Evolutionary conservation across 1,140 invertebrate species (phyloP).

Genomic region (Cyclargus thomasi): DNA sequence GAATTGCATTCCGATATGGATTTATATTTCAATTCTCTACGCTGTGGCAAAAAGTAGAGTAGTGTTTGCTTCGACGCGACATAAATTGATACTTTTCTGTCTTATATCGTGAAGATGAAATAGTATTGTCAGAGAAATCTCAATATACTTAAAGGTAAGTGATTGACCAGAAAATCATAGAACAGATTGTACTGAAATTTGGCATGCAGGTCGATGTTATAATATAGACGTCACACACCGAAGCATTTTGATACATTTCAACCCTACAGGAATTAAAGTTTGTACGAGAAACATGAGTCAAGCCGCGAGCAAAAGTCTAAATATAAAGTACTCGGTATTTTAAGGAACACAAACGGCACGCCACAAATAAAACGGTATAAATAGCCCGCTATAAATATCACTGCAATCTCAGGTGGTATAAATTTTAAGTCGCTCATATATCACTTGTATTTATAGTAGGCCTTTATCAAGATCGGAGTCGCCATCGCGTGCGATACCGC

Average conservation of each 20-base stretch:
- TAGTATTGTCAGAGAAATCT: no score
- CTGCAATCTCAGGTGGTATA: background rate
- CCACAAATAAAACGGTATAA: background rate
- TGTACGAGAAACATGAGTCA: no score
- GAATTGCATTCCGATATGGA: background rate
- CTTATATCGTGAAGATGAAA: no score
- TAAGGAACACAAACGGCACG: background rate
- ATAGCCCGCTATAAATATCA: background rate
- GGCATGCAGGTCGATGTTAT: no score
- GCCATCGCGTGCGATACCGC: background rate
- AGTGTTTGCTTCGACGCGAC: background rate
- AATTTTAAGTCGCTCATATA: background rate
- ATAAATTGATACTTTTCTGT: no score
- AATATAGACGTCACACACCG: no score
- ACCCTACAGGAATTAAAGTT: no score
- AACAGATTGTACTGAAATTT: no score
- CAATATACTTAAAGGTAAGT: no score
- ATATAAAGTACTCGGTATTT: background rate
- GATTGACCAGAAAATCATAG: no score
- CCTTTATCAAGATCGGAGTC: background rate
- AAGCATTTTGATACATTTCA: no score
- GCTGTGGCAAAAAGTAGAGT: background rate
- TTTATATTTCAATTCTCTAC: slow-evolving; percentile 1
- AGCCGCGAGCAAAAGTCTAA: no score
- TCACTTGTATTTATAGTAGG: slow-evolving; percentile 3